Evolutionary conservation across 2,888 invertebrate species (phyloP).

Genomic region (Operophtera brumata): DNA sequence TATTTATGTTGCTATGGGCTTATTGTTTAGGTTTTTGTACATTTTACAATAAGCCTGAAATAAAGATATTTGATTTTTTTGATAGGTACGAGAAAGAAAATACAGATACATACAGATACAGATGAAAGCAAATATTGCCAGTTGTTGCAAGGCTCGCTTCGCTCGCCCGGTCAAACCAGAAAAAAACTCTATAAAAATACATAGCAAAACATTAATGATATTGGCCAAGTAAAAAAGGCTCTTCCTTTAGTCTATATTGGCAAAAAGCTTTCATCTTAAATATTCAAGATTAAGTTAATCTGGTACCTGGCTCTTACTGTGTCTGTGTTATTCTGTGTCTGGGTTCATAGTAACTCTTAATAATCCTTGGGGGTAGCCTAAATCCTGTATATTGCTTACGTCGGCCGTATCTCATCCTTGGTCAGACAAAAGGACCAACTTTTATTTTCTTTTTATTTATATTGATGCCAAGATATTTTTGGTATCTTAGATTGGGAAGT

Average conservation of each 20-base stretch:
- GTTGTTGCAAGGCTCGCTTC: too few relatives aligned
- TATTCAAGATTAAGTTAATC: conserved; percentile 14
- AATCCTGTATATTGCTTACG: conserved; percentile 18
- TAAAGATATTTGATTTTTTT: too few relatives aligned
- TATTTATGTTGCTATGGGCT: too few relatives aligned
- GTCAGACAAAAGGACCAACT: conserved; percentile 1
- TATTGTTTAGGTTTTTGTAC: too few relatives aligned
- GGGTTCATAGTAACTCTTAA: neutral
- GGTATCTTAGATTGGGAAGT: neutral
- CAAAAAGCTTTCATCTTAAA: conserved; percentile 13
- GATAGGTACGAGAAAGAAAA: too few relatives aligned
- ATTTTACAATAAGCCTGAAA: too few relatives aligned
- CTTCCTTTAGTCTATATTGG: conserved; percentile 22
- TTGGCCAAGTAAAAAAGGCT: neutral
- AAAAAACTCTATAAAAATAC: too few relatives aligned
- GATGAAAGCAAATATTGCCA: too few relatives aligned
- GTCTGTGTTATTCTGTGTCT: neutral
- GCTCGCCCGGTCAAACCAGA: too few relatives aligned
- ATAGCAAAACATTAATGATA: too few relatives aligned
- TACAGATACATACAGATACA: too few relatives aligned
- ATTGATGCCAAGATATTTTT: conserved; percentile 10
- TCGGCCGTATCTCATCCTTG: conserved; percentile 18
- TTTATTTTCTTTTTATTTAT: neutral
- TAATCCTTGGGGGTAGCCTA: conserved; percentile 8
- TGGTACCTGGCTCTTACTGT: conserved; percentile 1